Percentiles rank a stretch among this genome's conserved stretches.
These are phyloP conservation scores for Pseudolaguvia tuberculata DNA, from an alignment of 2,113 vertebrate genomes.

Conservation along the genomic window DNA sequence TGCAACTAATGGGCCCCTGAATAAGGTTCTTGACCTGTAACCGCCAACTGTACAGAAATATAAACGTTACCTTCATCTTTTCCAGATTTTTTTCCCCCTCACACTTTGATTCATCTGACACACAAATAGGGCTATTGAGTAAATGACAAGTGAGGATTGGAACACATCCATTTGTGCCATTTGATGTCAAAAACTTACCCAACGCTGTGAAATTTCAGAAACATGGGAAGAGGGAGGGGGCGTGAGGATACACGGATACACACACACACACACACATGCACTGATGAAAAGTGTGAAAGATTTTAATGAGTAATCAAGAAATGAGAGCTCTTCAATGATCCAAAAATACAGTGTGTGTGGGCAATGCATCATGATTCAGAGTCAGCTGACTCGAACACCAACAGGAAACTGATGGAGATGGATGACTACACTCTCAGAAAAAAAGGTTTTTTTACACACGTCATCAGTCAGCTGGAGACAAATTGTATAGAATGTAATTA, in stretches of 20 bases:
- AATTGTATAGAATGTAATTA: too few relatives aligned
- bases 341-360: conserved; percentile 33
- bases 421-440: conserved; percentile 1
- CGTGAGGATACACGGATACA: conserved; percentile 6
- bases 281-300: neutral
- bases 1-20: too few relatives aligned
- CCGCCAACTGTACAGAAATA: too few relatives aligned
- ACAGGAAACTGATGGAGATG: neutral
- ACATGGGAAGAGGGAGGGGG: neutral
- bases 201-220: neutral
- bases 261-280: neutral
- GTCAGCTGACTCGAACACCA: neutral
- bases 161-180: conserved; percentile 13
- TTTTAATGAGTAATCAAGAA: neutral
- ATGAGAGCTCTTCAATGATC: conserved; percentile 28
- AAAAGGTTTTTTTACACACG: neutral
- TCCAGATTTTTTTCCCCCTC: too few relatives aligned
- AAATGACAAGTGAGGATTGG: neutral
- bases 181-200: conserved; percentile 8
- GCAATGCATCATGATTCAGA: conserved; percentile 33
- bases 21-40: too few relatives aligned
- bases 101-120: too few relatives aligned
- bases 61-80: too few relatives aligned
- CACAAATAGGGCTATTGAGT: too few relatives aligned
- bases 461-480: neutral